A percentile compares a stretch with the other conserved stretches of the same genome.
These are phyloP conservation scores for Platerodrilus igneus DNA, from an alignment of 2,888 invertebrate genomes.

Conservation along the genomic window DNA sequence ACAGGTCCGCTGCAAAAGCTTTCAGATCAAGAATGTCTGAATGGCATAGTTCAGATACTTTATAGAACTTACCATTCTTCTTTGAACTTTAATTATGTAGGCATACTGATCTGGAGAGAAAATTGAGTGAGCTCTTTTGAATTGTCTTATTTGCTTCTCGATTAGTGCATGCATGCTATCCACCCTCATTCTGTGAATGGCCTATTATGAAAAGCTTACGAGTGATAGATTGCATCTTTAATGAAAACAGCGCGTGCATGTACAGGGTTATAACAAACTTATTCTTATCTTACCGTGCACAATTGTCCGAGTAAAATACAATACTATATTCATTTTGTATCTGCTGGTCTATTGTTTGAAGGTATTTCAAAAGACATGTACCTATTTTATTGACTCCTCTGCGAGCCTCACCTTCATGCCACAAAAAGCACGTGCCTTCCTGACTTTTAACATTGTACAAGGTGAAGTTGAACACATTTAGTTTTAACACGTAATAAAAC, in stretches of 20 bases:
- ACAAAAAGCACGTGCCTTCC: no score
- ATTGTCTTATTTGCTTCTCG: constrained; percentile 5
- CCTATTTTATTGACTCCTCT: constrained; percentile 11
- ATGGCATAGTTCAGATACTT: constrained; percentile 5
- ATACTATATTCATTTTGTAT: background rate
- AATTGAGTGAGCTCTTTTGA: constrained; percentile 2
- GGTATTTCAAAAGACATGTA: constrained; percentile 8
- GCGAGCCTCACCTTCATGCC: constrained; percentile 7
- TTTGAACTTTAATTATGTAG: constrained; percentile 7
- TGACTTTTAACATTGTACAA: constrained; percentile 13
- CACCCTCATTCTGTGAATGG: constrained; percentile 13
- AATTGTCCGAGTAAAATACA: constrained; percentile 10
- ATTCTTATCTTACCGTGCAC: no score
- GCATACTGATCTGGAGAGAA: constrained; percentile 8
- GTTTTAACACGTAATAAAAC: constrained; percentile 27
- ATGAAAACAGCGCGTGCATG: no score
- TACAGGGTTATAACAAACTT: no score
- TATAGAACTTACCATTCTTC: constrained; percentile 8
- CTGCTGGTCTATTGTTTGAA: constrained; percentile 5
- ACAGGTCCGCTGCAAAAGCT: no score
- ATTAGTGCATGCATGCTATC: constrained; percentile 9
- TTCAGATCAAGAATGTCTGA: no score
- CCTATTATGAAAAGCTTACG: no score
- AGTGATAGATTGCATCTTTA: no score
- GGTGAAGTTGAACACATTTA: constrained; percentile 25